Evolutionary conservation across 2,113 vertebrate species (phyloP).

Genomic region (Pedionomus torquatus): DNA sequence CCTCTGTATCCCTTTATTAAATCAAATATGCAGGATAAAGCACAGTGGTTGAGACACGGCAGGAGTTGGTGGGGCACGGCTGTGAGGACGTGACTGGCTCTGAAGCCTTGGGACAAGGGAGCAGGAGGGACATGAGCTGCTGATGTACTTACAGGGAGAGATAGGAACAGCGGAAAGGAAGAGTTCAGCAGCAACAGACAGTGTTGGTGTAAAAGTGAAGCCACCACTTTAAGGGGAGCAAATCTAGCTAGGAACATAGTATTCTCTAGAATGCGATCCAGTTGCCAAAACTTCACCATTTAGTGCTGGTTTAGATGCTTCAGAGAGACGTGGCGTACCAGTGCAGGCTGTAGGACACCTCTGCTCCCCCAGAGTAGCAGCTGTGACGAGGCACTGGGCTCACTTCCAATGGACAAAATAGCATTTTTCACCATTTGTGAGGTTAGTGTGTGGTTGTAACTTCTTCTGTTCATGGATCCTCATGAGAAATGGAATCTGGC

Average conservation of each 20-base stretch:
- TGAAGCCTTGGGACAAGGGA: neutral
- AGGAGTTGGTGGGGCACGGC: neutral
- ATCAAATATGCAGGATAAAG: neutral
- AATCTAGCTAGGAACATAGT: neutral
- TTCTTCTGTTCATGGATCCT: neutral
- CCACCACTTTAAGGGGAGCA: neutral
- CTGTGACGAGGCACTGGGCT: neutral
- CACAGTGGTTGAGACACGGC: neutral
- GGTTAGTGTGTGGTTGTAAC: neutral
- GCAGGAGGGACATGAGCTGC: neutral
- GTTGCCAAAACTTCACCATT: neutral
- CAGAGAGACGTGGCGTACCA: neutral
- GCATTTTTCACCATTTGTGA: neutral
- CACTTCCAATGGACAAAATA: neutral
- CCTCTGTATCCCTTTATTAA: neutral
- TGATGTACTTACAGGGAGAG: neutral
- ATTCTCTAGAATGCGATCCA: neutral
- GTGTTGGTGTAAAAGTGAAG: neutral
- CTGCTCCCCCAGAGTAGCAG: neutral
- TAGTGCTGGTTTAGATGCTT: neutral
- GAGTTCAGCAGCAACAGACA: neutral
- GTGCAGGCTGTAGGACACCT: neutral
- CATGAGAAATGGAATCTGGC: neutral
- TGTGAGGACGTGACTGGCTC: neutral
- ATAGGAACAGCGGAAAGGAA: neutral